Conservation (phyloP, 2,113 vertebrate species). For the Paedocypris sp. region DNA sequence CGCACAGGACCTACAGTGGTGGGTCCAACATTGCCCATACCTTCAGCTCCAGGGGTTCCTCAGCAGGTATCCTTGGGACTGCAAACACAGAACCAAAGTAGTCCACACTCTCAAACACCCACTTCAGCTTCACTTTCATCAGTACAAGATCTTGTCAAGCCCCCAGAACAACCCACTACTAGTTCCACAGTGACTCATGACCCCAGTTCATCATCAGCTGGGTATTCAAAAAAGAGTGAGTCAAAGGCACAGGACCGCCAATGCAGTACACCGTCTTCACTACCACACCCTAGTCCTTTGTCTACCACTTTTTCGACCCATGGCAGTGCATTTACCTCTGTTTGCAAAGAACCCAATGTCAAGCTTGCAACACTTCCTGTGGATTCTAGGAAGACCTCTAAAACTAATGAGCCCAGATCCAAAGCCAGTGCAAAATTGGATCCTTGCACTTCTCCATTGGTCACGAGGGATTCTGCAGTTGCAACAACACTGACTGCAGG, state of each 20-base stretch:
- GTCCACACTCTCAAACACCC: slow-evolving; percentile 7
- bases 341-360: slow-evolving; percentile 50
- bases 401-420: slow-evolving; percentile 17
- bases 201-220: slow-evolving; percentile 21
- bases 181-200: slow-evolving; percentile 13
- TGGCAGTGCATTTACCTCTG: slow-evolving; percentile 60
- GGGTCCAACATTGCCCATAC: slow-evolving; percentile 38
- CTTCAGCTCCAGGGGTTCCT: slow-evolving; percentile 36
- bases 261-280: slow-evolving; percentile 22
- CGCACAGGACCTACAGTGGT: slow-evolving; percentile 43
- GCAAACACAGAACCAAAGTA: slow-evolving; percentile 22
- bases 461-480: slow-evolving; percentile 28
- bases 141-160: slow-evolving; percentile 16
- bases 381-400: slow-evolving; percentile 25
- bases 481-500: slow-evolving; percentile 43
- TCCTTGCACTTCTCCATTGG: neutral
- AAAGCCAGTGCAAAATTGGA: slow-evolving; percentile 10
- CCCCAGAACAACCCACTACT: slow-evolving; percentile 3
- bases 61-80: slow-evolving; percentile 17
- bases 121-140: slow-evolving; percentile 10
- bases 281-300: slow-evolving; percentile 36
- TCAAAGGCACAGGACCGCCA: slow-evolving; percentile 23
- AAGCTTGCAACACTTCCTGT: slow-evolving; percentile 39
- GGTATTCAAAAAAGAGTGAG: slow-evolving; percentile 7
- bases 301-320: slow-evolving; percentile 52